These are phyloP conservation scores for Opisthocomus hoazin DNA, from an alignment of 2,113 vertebrate species.

Conservation along the genomic window DNA sequence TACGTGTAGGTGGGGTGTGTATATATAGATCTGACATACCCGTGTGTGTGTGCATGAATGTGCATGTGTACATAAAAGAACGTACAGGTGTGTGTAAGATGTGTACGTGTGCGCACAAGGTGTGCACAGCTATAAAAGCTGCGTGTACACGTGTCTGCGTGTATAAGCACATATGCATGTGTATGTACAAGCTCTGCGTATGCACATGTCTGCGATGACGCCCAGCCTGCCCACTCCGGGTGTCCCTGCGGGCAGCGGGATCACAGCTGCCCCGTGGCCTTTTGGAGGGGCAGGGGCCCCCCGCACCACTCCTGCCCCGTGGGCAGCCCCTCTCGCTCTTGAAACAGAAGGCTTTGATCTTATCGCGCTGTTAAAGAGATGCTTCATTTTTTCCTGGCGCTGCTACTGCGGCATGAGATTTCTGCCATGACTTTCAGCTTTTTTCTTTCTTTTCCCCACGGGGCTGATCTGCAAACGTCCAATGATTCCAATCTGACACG, in stretches of 20 bases:
- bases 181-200: accelerated
- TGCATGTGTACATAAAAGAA: neutral
- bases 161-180: neutral
- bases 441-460: neutral
- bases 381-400: accelerated
- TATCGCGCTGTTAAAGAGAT: neutral
- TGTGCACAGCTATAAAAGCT: neutral
- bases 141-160: accelerated
- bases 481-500: neutral
- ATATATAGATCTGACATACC: too few relatives aligned
- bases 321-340: neutral
- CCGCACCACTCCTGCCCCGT: accelerated
- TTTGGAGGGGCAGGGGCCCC: too few relatives aligned
- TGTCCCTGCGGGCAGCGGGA: too few relatives aligned
- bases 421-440: neutral
- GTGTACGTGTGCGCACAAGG: too few relatives aligned
- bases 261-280: too few relatives aligned
- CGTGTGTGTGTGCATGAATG: neutral
- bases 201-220: too few relatives aligned
- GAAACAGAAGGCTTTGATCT: neutral
- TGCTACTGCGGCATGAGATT: neutral
- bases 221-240: too few relatives aligned
- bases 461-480: neutral
- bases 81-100: too few relatives aligned
- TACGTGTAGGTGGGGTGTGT: too few relatives aligned